phyloP scores from a whole-genome alignment of 2,888 invertebrate genomes.

The Mongoloraphidia duomilia region DNA sequence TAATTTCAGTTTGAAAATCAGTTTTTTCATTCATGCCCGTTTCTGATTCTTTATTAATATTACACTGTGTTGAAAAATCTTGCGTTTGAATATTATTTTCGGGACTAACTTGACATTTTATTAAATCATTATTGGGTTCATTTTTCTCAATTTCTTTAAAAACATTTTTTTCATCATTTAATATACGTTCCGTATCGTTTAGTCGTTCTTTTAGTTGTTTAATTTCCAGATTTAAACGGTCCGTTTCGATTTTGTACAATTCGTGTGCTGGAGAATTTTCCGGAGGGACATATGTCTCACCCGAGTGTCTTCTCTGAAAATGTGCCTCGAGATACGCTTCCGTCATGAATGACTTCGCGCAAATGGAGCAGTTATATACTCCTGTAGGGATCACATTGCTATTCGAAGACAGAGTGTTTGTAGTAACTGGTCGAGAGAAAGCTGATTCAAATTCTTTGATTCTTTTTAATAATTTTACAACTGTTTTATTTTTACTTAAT shows the following conservation, averaged over 20 bases:
- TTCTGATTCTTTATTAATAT: background rate
- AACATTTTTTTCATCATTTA: background rate
- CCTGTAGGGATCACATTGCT: conserved; percentile 17
- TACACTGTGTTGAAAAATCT: background rate
- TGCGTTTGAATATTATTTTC: background rate
- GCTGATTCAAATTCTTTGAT: conserved; percentile 22
- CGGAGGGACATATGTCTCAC: conserved; percentile 10
- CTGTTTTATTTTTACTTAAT: conserved; percentile 33
- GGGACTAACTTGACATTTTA: background rate
- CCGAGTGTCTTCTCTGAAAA: conserved; percentile 38
- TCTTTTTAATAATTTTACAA: conserved; percentile 36
- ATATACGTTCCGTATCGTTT: background rate
- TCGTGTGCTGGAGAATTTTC: conserved; percentile 23
- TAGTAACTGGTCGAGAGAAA: conserved; percentile 7
- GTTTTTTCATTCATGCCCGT: background rate
- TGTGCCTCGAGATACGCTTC: conserved; percentile 49
- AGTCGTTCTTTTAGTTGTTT: conserved; percentile 41
- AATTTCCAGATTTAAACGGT: conserved; percentile 47
- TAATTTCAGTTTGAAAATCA: background rate
- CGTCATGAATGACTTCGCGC: conserved; percentile 52
- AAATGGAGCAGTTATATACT: conserved; percentile 43
- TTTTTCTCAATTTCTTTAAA: background rate
- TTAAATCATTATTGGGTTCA: background rate
- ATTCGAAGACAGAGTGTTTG: conserved; percentile 7
- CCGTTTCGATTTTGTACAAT: conserved; percentile 37